Conservation (phyloP, 1,140 invertebrate genomes). For the Antheraea pernyi region DNA sequence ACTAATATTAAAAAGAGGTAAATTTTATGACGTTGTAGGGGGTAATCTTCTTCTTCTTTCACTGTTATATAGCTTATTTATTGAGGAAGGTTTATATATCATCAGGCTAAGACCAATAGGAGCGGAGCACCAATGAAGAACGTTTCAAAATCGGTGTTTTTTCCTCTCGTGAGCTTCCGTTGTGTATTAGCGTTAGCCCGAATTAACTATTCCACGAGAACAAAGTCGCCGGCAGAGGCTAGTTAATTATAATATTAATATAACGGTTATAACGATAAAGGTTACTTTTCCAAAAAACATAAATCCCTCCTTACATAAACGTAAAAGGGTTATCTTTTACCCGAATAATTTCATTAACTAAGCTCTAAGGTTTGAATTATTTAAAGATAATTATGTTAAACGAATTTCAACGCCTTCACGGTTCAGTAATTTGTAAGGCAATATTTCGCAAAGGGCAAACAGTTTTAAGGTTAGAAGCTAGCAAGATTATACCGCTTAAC, state of each 20-base stretch:
- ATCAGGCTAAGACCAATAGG: too few relatives aligned
- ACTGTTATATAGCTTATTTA: too few relatives aligned
- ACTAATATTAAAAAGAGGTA: too few relatives aligned
- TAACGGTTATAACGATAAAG: background rate
- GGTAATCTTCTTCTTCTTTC: too few relatives aligned
- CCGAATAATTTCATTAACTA: constrained; percentile 1
- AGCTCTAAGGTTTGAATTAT: background rate
- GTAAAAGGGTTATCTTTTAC: background rate
- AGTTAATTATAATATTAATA: background rate
- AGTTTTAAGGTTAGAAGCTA: background rate
- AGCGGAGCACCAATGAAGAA: too few relatives aligned
- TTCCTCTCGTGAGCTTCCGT: too few relatives aligned
- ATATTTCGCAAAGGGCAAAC: background rate
- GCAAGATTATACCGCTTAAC: background rate
- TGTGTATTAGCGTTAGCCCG: too few relatives aligned
- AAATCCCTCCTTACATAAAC: background rate
- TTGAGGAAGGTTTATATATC: too few relatives aligned
- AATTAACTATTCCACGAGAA: too few relatives aligned
- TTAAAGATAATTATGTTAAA: constrained; percentile 5
- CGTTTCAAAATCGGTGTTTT: too few relatives aligned
- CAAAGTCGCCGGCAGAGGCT: too few relatives aligned
- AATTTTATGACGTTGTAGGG: too few relatives aligned
- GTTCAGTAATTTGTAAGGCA: background rate
- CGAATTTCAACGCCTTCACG: background rate
- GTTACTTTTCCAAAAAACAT: background rate